Percentiles rank a stretch among this genome's conserved stretches.
phyloP scores from a whole-genome alignment of 2,888 invertebrate species.

The Lacanobia oleracea region DNA sequence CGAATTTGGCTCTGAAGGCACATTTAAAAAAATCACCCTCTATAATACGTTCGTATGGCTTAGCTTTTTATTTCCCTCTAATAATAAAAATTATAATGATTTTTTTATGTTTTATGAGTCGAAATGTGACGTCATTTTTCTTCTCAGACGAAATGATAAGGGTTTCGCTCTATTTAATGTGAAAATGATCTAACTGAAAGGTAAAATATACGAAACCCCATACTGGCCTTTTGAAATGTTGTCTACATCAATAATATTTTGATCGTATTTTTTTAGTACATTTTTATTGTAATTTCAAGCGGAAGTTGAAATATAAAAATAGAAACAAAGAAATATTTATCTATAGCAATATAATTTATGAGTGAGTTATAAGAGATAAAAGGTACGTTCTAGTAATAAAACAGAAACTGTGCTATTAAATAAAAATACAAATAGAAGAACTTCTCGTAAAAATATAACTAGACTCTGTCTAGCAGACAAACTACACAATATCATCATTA shows the following conservation, averaged over 20 bases:
- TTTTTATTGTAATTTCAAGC: background rate
- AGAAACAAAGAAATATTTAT: background rate
- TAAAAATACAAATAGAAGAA: background rate
- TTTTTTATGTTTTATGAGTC: slow-evolving; percentile 6
- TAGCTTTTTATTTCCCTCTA: too few species aligned
- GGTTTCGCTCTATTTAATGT: background rate
- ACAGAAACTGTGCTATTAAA: background rate
- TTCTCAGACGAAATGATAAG: background rate
- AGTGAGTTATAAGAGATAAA: background rate
- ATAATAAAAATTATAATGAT: too few species aligned
- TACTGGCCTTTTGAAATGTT: background rate
- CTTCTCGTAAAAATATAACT: slow-evolving; percentile 8
- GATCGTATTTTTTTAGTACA: too few species aligned
- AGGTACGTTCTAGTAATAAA: background rate
- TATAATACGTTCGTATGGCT: too few species aligned
- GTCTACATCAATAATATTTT: background rate
- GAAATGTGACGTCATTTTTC: slow-evolving; percentile 9
- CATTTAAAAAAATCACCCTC: too few species aligned
- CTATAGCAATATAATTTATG: background rate
- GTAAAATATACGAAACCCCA: background rate
- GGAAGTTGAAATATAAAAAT: background rate
- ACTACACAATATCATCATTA: slow-evolving; percentile 45
- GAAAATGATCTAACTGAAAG: background rate
- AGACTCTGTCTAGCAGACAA: slow-evolving; percentile 7
- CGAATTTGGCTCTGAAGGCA: too few species aligned